A percentile compares a stretch with the other conserved stretches of the same genome.
These are phyloP conservation scores for Telenomus remus DNA, from an alignment of 1,140 invertebrate genomes.

Conservation along the genomic window DNA sequence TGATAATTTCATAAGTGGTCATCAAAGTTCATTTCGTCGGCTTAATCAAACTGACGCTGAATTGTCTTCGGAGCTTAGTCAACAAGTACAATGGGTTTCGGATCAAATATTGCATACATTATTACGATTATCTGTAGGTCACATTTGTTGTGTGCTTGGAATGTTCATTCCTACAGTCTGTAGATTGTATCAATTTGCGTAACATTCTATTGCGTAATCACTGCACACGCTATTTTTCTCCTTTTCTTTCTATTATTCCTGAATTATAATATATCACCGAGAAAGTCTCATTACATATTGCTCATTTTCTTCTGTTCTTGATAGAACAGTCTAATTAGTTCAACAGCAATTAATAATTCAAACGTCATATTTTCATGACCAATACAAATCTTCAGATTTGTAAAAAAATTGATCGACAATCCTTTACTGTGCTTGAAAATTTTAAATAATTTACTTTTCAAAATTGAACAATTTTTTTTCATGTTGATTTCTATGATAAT, in stretches of 20 bases:
- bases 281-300: constrained; percentile 39
- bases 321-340: too few relatives aligned
- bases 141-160: constrained; percentile 24
- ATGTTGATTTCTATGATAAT: too few relatives aligned
- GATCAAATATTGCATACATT: constrained; percentile 6
- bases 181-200: constrained; percentile 43
- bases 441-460: too few relatives aligned
- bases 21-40: neutral
- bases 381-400: too few relatives aligned
- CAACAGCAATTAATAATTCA: too few relatives aligned
- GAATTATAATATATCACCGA: constrained; percentile 32
- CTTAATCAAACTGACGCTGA: neutral
- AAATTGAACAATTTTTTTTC: too few relatives aligned
- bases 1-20: constrained; percentile 27
- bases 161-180: constrained; percentile 25
- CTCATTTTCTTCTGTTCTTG: neutral
- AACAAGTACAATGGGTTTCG: neutral
- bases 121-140: constrained; percentile 21
- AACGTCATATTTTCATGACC: too few relatives aligned
- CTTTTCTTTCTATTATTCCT: constrained; percentile 19
- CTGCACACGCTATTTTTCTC: constrained; percentile 12
- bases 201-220: constrained; percentile 41
- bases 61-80: too few relatives aligned
- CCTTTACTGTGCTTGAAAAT: too few relatives aligned
- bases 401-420: too few relatives aligned